Percentiles rank a stretch among this genome's conserved stretches.
Evolutionary conservation across 2,888 invertebrate species (phyloP).

Genomic region (Caenorhabditis sp.): DNA sequence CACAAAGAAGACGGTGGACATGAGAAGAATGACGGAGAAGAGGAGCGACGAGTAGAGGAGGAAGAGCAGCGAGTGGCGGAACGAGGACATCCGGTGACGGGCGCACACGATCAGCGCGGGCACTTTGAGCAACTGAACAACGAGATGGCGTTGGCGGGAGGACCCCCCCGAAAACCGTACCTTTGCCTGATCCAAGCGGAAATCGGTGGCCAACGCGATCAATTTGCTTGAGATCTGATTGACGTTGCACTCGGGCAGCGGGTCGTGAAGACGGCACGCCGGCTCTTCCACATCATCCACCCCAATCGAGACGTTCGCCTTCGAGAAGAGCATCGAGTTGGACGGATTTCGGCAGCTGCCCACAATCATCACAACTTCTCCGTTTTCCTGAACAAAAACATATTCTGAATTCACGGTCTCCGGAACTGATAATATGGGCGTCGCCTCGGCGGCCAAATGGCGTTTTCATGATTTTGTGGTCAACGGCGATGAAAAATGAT

Average conservation of each 20-base stretch:
- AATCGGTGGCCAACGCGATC: constrained; percentile 58
- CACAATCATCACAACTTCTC: constrained; percentile 90
- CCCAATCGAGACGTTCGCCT: constrained; percentile 54
- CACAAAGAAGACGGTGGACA: constrained; percentile 52
- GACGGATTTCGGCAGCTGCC: constrained; percentile 92
- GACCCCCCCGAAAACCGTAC: background rate
- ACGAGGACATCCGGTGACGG: constrained; percentile 60
- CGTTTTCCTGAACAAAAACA: constrained; percentile 84
- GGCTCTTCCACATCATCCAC: constrained; percentile 56
- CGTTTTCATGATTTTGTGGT: too few relatives aligned
- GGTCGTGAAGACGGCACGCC: constrained; percentile 19
- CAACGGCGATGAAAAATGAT: too few relatives aligned
- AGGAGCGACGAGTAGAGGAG: constrained; percentile 26
- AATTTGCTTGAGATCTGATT: constrained; percentile 55
- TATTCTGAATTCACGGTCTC: too few relatives aligned
- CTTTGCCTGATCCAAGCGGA: constrained; percentile 54
- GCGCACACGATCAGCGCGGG: constrained; percentile 54
- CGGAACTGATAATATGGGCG: too few relatives aligned
- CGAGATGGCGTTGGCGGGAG: too few relatives aligned
- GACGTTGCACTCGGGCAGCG: constrained; percentile 10
- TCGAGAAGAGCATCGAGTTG: constrained; percentile 88
- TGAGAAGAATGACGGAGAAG: constrained; percentile 38
- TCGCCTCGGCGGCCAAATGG: too few relatives aligned
- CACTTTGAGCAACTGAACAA: constrained; percentile 50
- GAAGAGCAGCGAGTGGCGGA: constrained; percentile 43